A percentile compares a stretch with the other conserved stretches of the same genome.
Evolutionary conservation across 2,888 invertebrate species (phyloP).

Genomic region (Dasypolia templi): DNA sequence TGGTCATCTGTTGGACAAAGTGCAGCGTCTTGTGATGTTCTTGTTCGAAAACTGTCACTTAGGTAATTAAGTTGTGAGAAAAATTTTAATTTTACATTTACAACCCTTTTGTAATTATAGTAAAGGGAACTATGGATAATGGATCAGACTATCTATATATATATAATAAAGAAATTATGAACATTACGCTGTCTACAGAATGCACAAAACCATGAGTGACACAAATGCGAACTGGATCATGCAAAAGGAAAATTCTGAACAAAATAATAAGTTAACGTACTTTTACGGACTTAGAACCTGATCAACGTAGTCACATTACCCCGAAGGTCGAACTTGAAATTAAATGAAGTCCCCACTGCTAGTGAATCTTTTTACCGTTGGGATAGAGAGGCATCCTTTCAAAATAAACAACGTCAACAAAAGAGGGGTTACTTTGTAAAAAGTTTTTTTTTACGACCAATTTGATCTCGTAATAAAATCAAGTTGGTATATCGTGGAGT

Average conservation of each 20-base stretch:
- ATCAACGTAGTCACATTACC: slow-evolving; percentile 39
- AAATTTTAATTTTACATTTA: too few relatives aligned
- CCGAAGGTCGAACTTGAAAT: slow-evolving; percentile 65
- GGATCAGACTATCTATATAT: not conserved
- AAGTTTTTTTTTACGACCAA: slow-evolving; percentile 74
- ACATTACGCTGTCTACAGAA: not conserved
- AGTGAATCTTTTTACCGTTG: slow-evolving; percentile 77
- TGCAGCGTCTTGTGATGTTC: not conserved
- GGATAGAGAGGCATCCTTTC: slow-evolving; percentile 73
- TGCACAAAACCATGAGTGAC: not conserved
- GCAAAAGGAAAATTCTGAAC: not conserved
- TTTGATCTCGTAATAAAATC: slow-evolving; percentile 76
- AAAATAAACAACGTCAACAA: slow-evolving; percentile 78
- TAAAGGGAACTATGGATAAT: not conserved
- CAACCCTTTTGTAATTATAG: not conserved
- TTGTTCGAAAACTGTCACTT: not conserved
- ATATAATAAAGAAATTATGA: not conserved
- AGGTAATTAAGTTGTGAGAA: too few relatives aligned
- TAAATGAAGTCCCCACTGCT: slow-evolving; percentile 72
- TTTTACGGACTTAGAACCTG: slow-evolving; percentile 22
- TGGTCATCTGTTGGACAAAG: slow-evolving; percentile 6
- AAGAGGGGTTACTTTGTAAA: slow-evolving; percentile 74
- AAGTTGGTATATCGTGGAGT: slow-evolving; percentile 66
- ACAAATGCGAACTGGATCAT: not conserved
- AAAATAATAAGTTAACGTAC: slow-evolving; percentile 1